Evolutionary conservation across 2,113 vertebrate genomes (phyloP).

Genomic region (Oryzias curvinotus): DNA sequence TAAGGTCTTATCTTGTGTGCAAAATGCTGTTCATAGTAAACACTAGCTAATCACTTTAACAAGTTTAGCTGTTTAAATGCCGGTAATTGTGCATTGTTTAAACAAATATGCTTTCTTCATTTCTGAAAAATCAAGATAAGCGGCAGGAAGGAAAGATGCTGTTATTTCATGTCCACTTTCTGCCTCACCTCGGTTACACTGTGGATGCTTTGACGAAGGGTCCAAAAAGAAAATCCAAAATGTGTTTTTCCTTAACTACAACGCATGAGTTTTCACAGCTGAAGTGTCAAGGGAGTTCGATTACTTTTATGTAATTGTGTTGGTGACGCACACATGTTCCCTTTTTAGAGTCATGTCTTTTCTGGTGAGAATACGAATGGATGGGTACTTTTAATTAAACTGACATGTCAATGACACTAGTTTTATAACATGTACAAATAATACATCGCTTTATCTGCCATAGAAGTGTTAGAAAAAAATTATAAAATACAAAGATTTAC

Average conservation of each 20-base stretch:
- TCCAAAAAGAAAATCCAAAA: conserved; percentile 55
- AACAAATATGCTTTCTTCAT: conserved; percentile 57
- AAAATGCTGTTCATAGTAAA: conserved; percentile 77
- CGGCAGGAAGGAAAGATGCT: conserved; percentile 7
- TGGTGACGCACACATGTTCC: conserved; percentile 16
- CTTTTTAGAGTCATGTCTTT: conserved; percentile 24
- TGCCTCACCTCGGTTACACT: conserved; percentile 45
- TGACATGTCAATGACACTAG: neutral
- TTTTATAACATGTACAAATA: too few species aligned
- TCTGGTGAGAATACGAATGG: neutral
- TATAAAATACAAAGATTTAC: too few species aligned
- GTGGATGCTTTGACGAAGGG: conserved; percentile 37
- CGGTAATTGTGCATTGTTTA: conserved; percentile 72
- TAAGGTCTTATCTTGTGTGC: conserved; percentile 76
- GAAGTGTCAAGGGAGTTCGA: conserved; percentile 25
- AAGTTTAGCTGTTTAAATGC: conserved; percentile 74
- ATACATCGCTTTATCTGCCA: too few species aligned
- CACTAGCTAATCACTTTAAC: conserved; percentile 73
- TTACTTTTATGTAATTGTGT: conserved; percentile 22
- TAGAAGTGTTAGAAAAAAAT: too few species aligned
- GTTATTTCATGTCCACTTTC: conserved; percentile 26
- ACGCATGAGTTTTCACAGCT: conserved; percentile 16
- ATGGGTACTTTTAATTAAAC: neutral
- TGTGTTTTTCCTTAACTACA: conserved; percentile 28
- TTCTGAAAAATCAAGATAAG: conserved; percentile 19